Percentiles rank a stretch among this genome's conserved stretches.
Conservation (phyloP, 2,888 invertebrate genomes). For the Reticulitermes lucifugus region DNA sequence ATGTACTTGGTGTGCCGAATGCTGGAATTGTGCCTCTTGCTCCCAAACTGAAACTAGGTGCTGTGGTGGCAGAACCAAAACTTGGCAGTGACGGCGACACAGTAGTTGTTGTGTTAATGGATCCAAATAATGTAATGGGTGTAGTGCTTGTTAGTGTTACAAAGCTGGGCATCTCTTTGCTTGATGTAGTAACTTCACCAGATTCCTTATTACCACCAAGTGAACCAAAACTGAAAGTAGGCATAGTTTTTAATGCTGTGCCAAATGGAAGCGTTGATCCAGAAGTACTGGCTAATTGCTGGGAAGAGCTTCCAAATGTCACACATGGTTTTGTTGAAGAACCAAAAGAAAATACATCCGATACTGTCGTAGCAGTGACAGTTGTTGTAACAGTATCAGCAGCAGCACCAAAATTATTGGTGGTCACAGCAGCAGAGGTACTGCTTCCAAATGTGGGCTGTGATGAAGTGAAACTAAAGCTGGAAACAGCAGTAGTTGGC, state of each 20-base stretch:
- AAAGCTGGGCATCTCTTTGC: neutral
- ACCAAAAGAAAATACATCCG: slow-evolving; percentile 29
- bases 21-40: slow-evolving; percentile 16
- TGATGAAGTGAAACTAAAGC: slow-evolving; percentile 19
- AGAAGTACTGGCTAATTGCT: neutral
- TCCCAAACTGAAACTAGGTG: slow-evolving; percentile 27
- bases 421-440: neutral
- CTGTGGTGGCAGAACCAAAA: slow-evolving; percentile 20
- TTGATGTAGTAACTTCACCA: neutral
- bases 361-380: neutral
- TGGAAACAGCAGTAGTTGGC: neutral
- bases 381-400: neutral
- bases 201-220: neutral
- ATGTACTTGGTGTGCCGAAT: slow-evolving; percentile 29
- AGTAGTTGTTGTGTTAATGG: neutral
- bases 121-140: neutral
- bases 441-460: slow-evolving; percentile 12
- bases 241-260: slow-evolving; percentile 17
- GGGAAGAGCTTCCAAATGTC: slow-evolving; percentile 32
- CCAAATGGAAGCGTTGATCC: neutral
- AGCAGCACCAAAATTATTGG: neutral
- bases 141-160: neutral
- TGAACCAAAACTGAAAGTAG: slow-evolving; percentile 10
- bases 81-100: slow-evolving; percentile 10
- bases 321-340: neutral